Evolutionary conservation across 2,888 invertebrate species (phyloP), one percentile per base, ranked within the genome.

Genomic region (Melinopterus prodromus): DNA sequence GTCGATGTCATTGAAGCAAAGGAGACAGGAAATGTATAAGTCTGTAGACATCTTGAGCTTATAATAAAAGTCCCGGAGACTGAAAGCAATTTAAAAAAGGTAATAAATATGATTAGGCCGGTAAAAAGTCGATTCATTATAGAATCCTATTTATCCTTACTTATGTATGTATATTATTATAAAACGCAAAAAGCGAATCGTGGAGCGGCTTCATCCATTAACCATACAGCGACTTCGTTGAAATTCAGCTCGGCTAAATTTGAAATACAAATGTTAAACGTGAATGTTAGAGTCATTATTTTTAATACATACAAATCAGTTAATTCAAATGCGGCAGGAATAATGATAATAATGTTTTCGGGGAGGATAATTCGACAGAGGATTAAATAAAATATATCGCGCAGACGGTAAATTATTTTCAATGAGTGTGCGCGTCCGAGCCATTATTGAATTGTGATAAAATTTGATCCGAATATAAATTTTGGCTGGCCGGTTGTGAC

Each of bases 351-450:
- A 53, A 53, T 53, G 53, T 53, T 53, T 53, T 53, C 53, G 53
- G 26, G 26, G 26, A 26, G 26, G 2, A 26, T 26, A 26, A 9
- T 53, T 53, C 7, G 53, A 53, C 53, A 53, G 53, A 53, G 53
- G 53, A 53, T 53, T 53, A 53, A 53, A 53, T 53, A 12, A 53
- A 53, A 36, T 72, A 72, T 36, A 16, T 72, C 36, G 35, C 35
- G 16, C 36, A 6, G 72, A 36, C 72, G 14, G 72, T 36, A 72
- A 72, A 71, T n/a, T 72, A 72, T n/a, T 72, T 72, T 72, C 72
- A 16, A 38, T 16, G 7, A 7, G 53, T 12, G 53, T 12, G 7
- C 53, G 53, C 53, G 53, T 12, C 53, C 12, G 53, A 14, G 26
- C 16, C 2, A 74, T 16, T 74, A 36, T 16, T 26, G 16, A 71